Evolutionary conservation across 2,797 vertebrate genomes (phyloP), one percentile per base, ranked within the genome.

Genomic region (Enoplosus armatus): DNA sequence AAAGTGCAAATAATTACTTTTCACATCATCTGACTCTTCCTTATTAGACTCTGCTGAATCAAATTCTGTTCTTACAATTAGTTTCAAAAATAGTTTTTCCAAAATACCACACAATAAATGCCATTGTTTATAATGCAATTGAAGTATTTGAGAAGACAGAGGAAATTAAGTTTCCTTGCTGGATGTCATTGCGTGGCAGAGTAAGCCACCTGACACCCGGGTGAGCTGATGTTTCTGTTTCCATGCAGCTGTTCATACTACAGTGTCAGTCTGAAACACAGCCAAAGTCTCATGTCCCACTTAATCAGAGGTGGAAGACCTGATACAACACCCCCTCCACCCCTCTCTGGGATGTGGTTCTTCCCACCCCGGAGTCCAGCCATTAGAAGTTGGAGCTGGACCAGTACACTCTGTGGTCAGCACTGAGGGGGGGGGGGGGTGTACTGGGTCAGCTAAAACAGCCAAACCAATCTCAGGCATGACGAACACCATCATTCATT

Each of bases 241-340:
- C 43, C 37, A 14, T 47, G 82, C 85, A 86, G 84, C 87, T 86
- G 84, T 75, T 80, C 66, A 26, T 2, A 35, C 67, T 5, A 29
- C 3, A 6, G 74, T 74, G 64, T 84, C 74, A 26, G 29, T 35
- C 51, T 79, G 73, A 80, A 26, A 56, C 71, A 8, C 18, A 53
- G 80, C 66, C 78, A 76, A 43, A 16, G 39, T 58, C 54, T 79
- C 77, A 65, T 26, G 45, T 62, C 58, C 20, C 27, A 47, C 37
- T 74, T 18, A 58, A 54, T 70, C 72, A 14, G 62, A 33, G 62
- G 39, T 55, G 50, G 58, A 70, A 10, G 56, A 76, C 56, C 62
- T 31, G 70, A 81, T 73, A 48, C 74, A 10, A 48, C 74, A 10
- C 50, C 70, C 26, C 3, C 62, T 26, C 20, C 22, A 24, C 75